Conservation (phyloP, 1,140 invertebrate genomes). For the Battus philenor region DNA sequence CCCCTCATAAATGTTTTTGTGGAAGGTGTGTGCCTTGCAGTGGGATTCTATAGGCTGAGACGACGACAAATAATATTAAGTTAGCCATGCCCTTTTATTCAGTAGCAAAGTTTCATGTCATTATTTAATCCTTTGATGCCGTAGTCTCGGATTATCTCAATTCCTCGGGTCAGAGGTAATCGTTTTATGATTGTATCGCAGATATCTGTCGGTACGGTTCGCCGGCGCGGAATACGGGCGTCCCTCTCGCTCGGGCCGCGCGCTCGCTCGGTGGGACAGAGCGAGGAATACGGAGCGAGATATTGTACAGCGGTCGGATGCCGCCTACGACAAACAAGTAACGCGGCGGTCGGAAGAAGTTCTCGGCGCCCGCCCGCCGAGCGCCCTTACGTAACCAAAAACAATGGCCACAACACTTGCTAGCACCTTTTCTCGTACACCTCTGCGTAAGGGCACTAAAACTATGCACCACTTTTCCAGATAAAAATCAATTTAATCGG, state of each 20-base stretch:
- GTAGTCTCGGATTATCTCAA: constrained; percentile 15
- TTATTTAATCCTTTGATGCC: constrained; percentile 12
- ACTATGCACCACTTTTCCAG: too few species aligned
- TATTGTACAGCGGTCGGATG: constrained; percentile 33
- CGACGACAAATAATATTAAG: too few species aligned
- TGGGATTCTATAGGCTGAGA: too few species aligned
- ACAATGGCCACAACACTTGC: too few species aligned
- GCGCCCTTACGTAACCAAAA: too few species aligned
- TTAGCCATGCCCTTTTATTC: background rate
- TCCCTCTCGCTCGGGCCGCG: constrained; percentile 31
- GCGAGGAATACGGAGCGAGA: constrained; percentile 35
- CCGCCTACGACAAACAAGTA: constrained; percentile 47
- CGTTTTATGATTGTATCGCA: constrained; percentile 45
- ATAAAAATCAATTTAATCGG: too few species aligned
- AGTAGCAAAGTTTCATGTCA: background rate
- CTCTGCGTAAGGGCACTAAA: too few species aligned
- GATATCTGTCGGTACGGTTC: constrained; percentile 29
- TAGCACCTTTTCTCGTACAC: too few species aligned
- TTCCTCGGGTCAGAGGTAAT: constrained; percentile 53
- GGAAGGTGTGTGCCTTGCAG: too few species aligned
- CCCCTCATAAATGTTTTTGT: too few species aligned
- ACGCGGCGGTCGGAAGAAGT: constrained; percentile 41
- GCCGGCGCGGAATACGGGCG: constrained; percentile 17
- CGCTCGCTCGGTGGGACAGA: constrained; percentile 21
- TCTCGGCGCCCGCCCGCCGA: too few species aligned